Percentiles rank a stretch among this genome's conserved stretches.
These are phyloP conservation scores for Phaenicophaeus curvirostris DNA, from an alignment of 2,797 vertebrate genomes.

Conservation along the genomic window DNA sequence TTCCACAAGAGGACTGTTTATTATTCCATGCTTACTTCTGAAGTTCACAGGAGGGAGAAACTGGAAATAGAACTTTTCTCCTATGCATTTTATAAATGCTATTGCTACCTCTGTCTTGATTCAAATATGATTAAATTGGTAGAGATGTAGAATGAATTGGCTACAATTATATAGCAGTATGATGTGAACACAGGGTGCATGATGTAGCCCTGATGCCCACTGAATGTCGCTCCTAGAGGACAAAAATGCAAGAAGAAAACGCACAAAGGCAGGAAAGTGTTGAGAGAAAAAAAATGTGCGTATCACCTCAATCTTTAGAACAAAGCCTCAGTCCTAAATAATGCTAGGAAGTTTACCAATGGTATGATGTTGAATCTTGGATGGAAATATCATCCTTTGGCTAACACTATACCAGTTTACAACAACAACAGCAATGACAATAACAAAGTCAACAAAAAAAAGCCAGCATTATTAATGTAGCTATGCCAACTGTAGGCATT, in stretches of 20 bases:
- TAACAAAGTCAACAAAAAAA: background rate
- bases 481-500: background rate
- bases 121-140: background rate
- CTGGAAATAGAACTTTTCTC: background rate
- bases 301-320: background rate
- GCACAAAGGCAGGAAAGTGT: fast-evolving
- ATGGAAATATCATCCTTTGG: background rate
- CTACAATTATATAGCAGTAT: background rate
- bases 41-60: background rate
- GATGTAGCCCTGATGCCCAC: background rate
- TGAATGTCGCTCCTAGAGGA: background rate
- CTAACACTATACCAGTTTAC: background rate
- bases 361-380: background rate
- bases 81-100: background rate
- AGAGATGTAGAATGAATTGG: background rate
- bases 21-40: background rate
- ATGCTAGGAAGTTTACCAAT: fast-evolving
- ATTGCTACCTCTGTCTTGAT: background rate
- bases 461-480: background rate
- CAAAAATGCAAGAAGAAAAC: background rate
- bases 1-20: background rate
- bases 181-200: background rate
- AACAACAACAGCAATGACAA: background rate
- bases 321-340: background rate
- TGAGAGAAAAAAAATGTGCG: background rate